These are phyloP conservation scores for Colaptes auratus DNA, from an alignment of 2,113 vertebrate genomes.

Conservation along the genomic window DNA sequence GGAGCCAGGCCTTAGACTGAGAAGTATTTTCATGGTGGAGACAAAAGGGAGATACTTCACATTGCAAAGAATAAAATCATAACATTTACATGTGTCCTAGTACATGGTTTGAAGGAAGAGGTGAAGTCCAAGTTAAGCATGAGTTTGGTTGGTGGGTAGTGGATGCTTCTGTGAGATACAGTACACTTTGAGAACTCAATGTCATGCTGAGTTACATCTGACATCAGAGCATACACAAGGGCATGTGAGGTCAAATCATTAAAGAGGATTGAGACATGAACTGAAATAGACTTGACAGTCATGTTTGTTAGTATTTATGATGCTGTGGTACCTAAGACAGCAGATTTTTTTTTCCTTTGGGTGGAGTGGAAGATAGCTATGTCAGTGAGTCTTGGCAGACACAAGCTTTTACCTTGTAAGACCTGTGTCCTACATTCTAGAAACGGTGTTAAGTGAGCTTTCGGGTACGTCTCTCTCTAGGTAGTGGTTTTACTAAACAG, in stretches of 20 bases:
- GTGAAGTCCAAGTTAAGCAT: neutral
- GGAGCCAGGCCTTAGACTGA: neutral
- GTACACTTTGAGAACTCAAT: neutral
- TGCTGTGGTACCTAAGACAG: neutral
- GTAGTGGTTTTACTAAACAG: constrained; percentile 39
- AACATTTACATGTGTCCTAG: neutral
- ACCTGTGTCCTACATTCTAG: constrained; percentile 13
- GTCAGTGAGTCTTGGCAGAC: neutral
- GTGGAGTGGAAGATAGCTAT: neutral
- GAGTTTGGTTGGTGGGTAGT: neutral
- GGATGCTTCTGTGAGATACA: neutral
- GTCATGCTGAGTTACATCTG: neutral
- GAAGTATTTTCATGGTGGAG: neutral
- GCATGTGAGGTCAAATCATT: neutral
- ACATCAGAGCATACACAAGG: neutral
- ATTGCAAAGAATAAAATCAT: neutral
- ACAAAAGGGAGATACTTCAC: neutral
- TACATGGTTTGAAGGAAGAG: neutral
- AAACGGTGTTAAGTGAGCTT: neutral
- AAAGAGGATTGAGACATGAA: neutral
- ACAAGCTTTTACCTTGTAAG: neutral
- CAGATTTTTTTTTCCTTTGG: neutral
- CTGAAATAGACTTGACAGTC: neutral
- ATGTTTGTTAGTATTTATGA: neutral
- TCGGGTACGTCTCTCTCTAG: neutral